Evolutionary conservation across 2,113 vertebrate species (phyloP).

Genomic region (Centropus unirufus): DNA sequence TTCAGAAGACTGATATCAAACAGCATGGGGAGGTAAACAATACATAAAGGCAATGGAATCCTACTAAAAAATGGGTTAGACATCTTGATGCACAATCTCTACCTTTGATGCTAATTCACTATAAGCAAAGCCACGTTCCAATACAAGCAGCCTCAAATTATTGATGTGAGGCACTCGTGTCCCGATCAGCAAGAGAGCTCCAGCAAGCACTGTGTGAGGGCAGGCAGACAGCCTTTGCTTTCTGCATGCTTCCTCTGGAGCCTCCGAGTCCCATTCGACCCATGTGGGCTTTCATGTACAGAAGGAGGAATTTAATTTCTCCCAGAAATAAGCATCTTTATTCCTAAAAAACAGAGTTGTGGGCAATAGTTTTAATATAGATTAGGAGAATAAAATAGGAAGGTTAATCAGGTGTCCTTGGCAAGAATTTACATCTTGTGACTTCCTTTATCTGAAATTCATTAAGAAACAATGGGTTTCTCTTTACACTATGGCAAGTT

Average conservation of each 20-base stretch:
- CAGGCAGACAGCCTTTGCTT: background rate
- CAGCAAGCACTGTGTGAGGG: background rate
- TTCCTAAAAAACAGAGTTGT: background rate
- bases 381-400: background rate
- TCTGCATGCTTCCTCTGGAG: background rate
- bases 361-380: background rate
- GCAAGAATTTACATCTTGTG: background rate
- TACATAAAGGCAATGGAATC: background rate
- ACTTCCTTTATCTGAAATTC: background rate
- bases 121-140: slow-evolving; percentile 28
- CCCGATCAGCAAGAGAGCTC: background rate
- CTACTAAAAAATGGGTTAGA: slow-evolving; percentile 20
- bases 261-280: background rate
- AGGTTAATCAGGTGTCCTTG: background rate
- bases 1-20: slow-evolving; percentile 37
- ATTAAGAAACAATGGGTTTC: background rate
- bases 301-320: background rate
- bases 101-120: slow-evolving; percentile 24
- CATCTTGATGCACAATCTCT: background rate
- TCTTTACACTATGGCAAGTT: background rate
- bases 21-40: background rate
- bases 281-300: fast-evolving
- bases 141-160: background rate
- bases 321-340: background rate
- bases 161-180: background rate